Base-by-base conservation (phyloP, 2,888 invertebrate genomes). In the Zaprionus lineosus region DNA sequence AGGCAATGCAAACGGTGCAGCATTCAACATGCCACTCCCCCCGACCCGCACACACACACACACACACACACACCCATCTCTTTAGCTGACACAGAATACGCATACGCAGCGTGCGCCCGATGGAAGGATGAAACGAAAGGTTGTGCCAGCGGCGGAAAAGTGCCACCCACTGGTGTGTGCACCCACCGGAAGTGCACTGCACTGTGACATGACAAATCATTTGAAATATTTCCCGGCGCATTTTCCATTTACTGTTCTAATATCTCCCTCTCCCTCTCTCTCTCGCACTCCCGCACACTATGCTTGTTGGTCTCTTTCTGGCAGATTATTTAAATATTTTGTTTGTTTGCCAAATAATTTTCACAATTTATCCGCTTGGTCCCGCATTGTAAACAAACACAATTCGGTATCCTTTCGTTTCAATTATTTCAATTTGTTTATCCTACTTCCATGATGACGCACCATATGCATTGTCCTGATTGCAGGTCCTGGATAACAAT, bases 131-230 rank as follows among this genome's bases (percentile, higher is more conserved):
- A 8, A 31, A 46, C 33, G 36, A 43, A 65, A 57, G 41, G 8
- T 70, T 57, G 57, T 60, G 41, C 15, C 18, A 29, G 11, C 16
- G 12, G 15, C 37, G 37, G 41, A 31, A 50, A 44, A 56, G 18
- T 14, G n/a, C 19, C 21, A 43, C 55, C 53, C 56, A 33, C 36
- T 6, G n/a, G n/a, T 37, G 16, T 26, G 19, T 24, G 34, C 5
- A 31, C 26, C 33, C 37, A 62, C 58, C 75, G 69, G 73, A 78
- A 64, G 70, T 73, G 73, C 71, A 66, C 26, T 62, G 53, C 57
- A 62, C 58, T 69, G 52, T 57, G 65, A 73, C 77, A 66, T 84
- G 75, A 81, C 84, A 81, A 81, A 84, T 84, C 70, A 84, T 77
- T 84, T 81, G 68, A 59, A 60, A 64, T 70, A 60, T 73, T 77